phyloP scores from a whole-genome alignment of 2,113 vertebrate species.

The Erinaceus europaeus region DNA sequence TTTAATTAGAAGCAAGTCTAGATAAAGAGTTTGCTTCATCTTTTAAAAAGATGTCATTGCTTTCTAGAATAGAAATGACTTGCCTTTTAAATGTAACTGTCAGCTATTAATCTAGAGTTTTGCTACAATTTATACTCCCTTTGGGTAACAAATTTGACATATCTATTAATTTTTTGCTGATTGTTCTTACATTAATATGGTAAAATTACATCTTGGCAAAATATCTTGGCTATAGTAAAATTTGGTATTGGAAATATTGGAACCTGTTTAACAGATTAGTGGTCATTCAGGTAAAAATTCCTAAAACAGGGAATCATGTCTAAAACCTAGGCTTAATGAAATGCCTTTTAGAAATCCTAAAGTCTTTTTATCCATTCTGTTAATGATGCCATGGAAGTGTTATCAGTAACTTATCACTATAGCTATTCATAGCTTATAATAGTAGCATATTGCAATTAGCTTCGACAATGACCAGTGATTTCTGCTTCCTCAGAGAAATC shows the following conservation, averaged over 20 bases:
- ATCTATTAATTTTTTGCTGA: not conserved
- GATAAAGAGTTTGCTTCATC: not conserved
- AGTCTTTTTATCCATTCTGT: not conserved
- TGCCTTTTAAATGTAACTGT: constrained; percentile 19
- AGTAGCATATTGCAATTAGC: not conserved
- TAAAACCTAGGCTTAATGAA: not conserved
- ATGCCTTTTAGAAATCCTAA: not conserved
- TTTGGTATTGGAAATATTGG: not conserved
- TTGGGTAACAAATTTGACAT: not conserved
- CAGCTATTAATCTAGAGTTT: constrained; percentile 30
- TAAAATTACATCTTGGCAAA: not conserved
- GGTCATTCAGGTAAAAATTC: not conserved
- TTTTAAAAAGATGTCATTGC: not conserved
- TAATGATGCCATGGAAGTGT: not conserved
- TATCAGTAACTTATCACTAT: not conserved
- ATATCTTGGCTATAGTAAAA: not conserved
- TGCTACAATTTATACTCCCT: not conserved
- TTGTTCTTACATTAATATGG: not conserved
- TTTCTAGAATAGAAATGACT: constrained; percentile 1
- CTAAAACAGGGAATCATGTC: not conserved
- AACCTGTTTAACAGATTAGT: not conserved
- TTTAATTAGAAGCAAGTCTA: constrained; percentile 31
- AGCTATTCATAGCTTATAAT: not conserved
- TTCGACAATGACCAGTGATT: not conserved
- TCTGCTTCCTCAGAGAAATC: not conserved